A percentile compares a stretch with the other conserved stretches of the same genome.
phyloP scores from a whole-genome alignment of 2,113 vertebrate genomes.

The Grammomys surdaster region DNA sequence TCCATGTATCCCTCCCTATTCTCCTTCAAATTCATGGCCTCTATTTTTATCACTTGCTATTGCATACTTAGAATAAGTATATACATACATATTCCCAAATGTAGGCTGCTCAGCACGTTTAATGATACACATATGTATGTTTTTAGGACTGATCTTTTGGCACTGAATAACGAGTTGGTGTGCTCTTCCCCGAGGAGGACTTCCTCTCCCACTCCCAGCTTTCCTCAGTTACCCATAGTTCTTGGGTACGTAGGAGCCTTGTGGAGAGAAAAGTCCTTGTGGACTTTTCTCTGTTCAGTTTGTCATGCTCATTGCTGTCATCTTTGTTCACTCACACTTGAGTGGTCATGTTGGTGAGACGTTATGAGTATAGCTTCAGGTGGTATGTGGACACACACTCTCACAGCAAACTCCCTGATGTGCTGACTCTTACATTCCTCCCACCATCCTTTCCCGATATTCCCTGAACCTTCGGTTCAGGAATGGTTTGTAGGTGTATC shows the following conservation, averaged over 20 bases:
- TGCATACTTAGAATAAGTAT: background rate
- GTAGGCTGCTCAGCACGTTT: no score
- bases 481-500: background rate
- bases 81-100: background rate
- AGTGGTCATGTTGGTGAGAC: background rate
- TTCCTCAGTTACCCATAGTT: background rate
- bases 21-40: background rate
- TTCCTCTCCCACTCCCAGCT: background rate
- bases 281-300: background rate
- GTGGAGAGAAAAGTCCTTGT: background rate
- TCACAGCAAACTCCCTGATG: background rate
- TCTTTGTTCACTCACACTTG: background rate
- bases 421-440: background rate
- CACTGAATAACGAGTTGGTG: background rate
- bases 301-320: background rate
- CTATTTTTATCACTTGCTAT: background rate
- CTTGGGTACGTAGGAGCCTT: background rate
- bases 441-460: background rate
- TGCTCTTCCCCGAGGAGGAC: background rate
- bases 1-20: background rate
- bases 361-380: background rate
- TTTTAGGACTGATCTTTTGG: background rate
- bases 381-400: background rate
- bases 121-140: background rate
- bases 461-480: background rate